These are phyloP conservation scores for Peromyscus leucopus DNA, from an alignment of 2,113 vertebrate genomes.

Conservation along the genomic window DNA sequence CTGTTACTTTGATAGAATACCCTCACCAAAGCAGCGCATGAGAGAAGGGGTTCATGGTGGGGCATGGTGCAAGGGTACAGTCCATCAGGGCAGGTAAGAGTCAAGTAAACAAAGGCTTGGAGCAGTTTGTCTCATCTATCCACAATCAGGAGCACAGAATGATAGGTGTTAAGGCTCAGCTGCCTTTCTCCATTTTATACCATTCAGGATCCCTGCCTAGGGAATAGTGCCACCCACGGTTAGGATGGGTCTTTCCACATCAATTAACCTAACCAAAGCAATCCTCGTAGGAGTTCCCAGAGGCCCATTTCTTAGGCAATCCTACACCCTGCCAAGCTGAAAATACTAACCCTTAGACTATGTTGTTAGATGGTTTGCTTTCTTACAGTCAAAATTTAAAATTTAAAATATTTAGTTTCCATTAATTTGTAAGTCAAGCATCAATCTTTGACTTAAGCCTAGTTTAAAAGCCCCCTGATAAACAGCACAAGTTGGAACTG, in stretches of 20 bases:
- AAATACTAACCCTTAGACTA: background rate
- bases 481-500: background rate
- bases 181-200: background rate
- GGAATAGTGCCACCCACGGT: background rate
- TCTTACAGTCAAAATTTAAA: constrained; percentile 26
- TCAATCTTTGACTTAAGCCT: constrained; percentile 18
- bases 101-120: background rate
- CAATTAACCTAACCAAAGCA: background rate
- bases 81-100: background rate
- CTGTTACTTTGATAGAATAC: background rate
- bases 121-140: background rate
- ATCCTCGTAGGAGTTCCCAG: background rate
- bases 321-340: too few species aligned
- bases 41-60: background rate
- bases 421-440: background rate
- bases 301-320: background rate
- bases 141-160: background rate
- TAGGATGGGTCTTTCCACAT: background rate
- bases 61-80: background rate
- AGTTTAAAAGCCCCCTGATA: background rate
- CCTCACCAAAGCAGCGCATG: background rate
- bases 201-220: background rate
- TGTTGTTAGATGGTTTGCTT: background rate
- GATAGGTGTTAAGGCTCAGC: too few species aligned
- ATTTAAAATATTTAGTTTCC: background rate